These are phyloP conservation scores for Drosophila algonquin DNA, from an alignment of 2,888 invertebrate genomes.

Conservation along the genomic window DNA sequence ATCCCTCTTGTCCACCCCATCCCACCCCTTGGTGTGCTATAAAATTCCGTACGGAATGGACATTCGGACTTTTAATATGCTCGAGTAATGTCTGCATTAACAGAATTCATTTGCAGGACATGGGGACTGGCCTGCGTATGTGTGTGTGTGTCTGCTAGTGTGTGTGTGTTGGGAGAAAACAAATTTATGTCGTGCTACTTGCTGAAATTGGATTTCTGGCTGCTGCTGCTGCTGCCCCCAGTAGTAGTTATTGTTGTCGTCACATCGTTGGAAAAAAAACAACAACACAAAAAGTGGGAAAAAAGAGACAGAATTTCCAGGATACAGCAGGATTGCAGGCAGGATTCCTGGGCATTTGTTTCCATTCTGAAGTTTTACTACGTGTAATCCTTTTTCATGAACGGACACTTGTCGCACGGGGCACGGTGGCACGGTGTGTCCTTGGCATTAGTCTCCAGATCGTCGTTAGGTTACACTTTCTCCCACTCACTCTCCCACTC, in stretches of 20 bases:
- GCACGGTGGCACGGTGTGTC: neutral
- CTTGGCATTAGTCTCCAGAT: conserved; percentile 58
- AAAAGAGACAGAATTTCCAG: conserved; percentile 29
- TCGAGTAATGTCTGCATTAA: conserved; percentile 82
- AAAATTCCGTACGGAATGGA: conserved; percentile 78
- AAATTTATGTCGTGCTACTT: conserved; percentile 79
- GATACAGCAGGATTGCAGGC: no score
- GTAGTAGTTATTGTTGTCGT: conserved; percentile 47
- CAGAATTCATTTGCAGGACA: conserved; percentile 80
- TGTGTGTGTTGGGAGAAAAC: conserved; percentile 63
- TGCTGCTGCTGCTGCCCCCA: conserved; percentile 39
- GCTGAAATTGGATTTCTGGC: conserved; percentile 77
- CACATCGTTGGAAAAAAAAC: conserved; percentile 55
- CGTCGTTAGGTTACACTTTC: conserved; percentile 11
- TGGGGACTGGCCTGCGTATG: conserved; percentile 17
- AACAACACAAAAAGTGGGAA: conserved; percentile 3
- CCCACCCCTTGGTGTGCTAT: conserved; percentile 52
- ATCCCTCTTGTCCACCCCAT: conserved; percentile 27
- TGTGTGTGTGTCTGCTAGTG: conserved; percentile 37
- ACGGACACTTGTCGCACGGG: conserved; percentile 55
- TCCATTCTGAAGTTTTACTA: conserved; percentile 67
- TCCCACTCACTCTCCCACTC: neutral
- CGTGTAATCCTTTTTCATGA: conserved; percentile 79
- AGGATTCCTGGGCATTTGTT: conserved; percentile 53
- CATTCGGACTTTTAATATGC: conserved; percentile 81